Conservation (phyloP, 2,888 invertebrate species). For the Orchesella flavescens region DNA sequence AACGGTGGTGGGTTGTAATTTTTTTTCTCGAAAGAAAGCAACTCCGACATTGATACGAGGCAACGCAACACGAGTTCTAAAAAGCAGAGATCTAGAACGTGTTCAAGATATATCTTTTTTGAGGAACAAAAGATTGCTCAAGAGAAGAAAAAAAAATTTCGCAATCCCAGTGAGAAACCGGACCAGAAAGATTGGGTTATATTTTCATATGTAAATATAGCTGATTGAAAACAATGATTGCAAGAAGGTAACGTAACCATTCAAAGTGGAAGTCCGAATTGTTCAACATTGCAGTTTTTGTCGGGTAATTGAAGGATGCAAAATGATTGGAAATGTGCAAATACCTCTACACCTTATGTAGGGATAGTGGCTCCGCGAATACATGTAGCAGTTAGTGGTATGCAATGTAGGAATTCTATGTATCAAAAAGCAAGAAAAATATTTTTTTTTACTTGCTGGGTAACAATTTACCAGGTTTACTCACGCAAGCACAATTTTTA, state of each 20-base stretch:
- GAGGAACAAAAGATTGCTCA: not conserved
- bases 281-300: slow-evolving; percentile 24
- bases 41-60: slow-evolving; percentile 19
- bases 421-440: not conserved
- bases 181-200: not conserved
- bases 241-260: not conserved
- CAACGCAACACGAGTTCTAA: not conserved
- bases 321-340: not conserved
- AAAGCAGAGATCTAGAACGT: slow-evolving; percentile 25
- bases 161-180: slow-evolving; percentile 20
- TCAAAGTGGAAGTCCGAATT: slow-evolving; percentile 31
- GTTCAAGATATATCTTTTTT: slow-evolving; percentile 8
- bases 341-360: not conserved
- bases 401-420: not conserved
- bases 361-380: slow-evolving; percentile 3
- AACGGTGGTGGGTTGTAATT: slow-evolving; percentile 39
- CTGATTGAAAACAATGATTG: slow-evolving; percentile 24
- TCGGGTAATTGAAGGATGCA: slow-evolving; percentile 5
- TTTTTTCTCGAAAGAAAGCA: slow-evolving; percentile 36
- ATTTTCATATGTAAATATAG: slow-evolving; percentile 32
- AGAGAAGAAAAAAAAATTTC: not conserved
- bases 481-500: slow-evolving; percentile 56
- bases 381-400: no score
- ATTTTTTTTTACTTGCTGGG: slow-evolving; percentile 27
- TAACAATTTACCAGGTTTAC: slow-evolving; percentile 48